Evolutionary conservation across 2,797 vertebrate genomes (phyloP).

Genomic region (Eremophila alpestris): DNA sequence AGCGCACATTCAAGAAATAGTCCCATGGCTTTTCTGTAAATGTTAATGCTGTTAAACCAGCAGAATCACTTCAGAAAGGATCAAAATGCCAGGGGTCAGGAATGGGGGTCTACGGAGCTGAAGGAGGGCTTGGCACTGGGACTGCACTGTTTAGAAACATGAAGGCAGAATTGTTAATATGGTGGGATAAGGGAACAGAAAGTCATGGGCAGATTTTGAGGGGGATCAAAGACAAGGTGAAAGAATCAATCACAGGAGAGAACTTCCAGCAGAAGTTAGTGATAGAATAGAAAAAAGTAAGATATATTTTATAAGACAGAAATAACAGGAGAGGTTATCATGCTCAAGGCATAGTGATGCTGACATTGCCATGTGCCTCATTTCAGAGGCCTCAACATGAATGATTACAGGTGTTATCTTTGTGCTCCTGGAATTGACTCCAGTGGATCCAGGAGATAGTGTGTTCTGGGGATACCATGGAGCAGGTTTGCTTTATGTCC

Average conservation of each 20-base stretch:
- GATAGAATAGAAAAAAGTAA: not conserved
- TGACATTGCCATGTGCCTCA: not conserved
- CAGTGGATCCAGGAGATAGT: not conserved
- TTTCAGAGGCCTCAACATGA: not conserved
- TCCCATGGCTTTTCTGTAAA: not conserved
- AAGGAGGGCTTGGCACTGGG: not conserved
- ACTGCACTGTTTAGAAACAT: fast-evolving
- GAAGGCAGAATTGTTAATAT: not conserved
- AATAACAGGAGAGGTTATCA: not conserved
- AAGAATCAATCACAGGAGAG: not conserved
- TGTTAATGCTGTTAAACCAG: not conserved
- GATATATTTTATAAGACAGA: not conserved
- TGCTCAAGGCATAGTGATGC: not conserved
- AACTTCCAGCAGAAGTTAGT: not conserved
- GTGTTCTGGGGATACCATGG: not conserved
- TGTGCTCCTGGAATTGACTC: not conserved
- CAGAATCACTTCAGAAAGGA: not conserved
- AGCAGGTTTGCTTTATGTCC: not conserved
- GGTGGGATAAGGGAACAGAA: not conserved
- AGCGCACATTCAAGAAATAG: not conserved
- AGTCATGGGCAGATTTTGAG: not conserved
- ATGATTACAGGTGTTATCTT: not conserved
- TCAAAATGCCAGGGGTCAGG: not conserved
- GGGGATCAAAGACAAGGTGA: not conserved
- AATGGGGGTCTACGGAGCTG: not conserved